Base-by-base conservation (phyloP, 2,888 invertebrate genomes). In the Nomada fucata region DNA sequence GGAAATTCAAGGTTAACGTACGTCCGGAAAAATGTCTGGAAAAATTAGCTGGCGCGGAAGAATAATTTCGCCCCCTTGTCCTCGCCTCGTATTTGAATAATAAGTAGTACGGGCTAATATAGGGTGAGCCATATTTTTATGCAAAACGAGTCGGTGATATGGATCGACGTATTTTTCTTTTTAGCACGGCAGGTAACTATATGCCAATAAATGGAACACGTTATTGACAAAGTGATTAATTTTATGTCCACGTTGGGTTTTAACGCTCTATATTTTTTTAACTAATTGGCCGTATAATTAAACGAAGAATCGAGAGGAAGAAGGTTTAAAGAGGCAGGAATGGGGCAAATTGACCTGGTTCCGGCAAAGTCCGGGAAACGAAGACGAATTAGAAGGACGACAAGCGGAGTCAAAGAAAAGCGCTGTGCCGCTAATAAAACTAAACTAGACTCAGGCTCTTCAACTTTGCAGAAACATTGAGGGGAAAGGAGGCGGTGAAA, bases 351-450 rank as follows among this genome's bases (percentile, higher is more conserved):
- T 71, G 78, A 79, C 77, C 65, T 70, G 60, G 47, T 60, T 7
- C 53, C 5, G 65, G 64, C 15, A 75, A 75, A 68, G 26, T 75
- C 13, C 55, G 10, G 57, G 55, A 55, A 78, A 69, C 73, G 68
- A 72, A 77, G 77, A 71, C 57, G 55, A 53, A 82, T 57, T 74
- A 63, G 73, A 44, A 50, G 47, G 60, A 60, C 53, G 57, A 36
- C 59, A 63, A 13, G 15, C 13, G 20, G 36, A 44, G 69, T 60
- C 44, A 59, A 77, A 76, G 63, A 64, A 71, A 44, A 61, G 53
- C 44, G 57, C 50, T 29, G 47, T 53, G 44, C 42, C 29, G 79
- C 79, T 85, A 85, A 83, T 87, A 87, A 86, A 86, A 80, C 78
- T 63, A 76, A 79, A 71, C 76, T 70, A 52, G 52, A 81, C 52